phyloP scores from a whole-genome alignment of 2,888 invertebrate species.

The Ectemnius lituratus region DNA sequence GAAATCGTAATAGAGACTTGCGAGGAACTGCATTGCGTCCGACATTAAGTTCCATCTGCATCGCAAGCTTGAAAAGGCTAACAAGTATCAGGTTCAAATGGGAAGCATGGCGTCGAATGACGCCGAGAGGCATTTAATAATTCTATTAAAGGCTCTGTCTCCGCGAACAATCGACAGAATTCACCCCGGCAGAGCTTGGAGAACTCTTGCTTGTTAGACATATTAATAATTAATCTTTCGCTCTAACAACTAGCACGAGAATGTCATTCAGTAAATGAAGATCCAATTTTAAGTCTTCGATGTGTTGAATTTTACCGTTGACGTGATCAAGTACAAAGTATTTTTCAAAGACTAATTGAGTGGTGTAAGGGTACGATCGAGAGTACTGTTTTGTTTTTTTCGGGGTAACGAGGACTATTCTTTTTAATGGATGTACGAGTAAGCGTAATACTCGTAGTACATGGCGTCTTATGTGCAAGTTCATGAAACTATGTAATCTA shows the following conservation, averaged over 20 bases:
- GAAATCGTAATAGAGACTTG: constrained; percentile 26
- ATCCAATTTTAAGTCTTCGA: constrained; percentile 45
- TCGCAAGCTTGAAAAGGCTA: constrained; percentile 17
- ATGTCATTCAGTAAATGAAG: constrained; percentile 6
- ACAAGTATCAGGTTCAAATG: constrained; percentile 6
- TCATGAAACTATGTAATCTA: not conserved
- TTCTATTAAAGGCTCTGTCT: constrained; percentile 25
- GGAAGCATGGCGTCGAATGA: not conserved
- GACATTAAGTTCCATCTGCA: constrained; percentile 20
- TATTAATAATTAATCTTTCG: constrained; percentile 24
- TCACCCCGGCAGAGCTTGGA: constrained; percentile 25
- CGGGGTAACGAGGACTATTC: constrained; percentile 22
- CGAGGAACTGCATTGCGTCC: constrained; percentile 27
- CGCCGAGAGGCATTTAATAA: constrained; percentile 7
- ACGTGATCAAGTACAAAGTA: constrained; percentile 61
- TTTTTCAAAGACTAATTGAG: constrained; percentile 49
- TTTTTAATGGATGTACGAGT: constrained; percentile 26
- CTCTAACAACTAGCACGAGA: constrained; percentile 16
- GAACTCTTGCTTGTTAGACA: constrained; percentile 32
- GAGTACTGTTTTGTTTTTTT: constrained; percentile 41
- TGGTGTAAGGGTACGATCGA: constrained; percentile 33
- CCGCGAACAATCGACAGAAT: constrained; percentile 11
- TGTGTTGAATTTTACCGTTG: constrained; percentile 53
- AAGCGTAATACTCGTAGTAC: constrained; percentile 20
- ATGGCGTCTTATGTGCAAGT: constrained; percentile 19